Evolutionary conservation across 2,888 invertebrate species (phyloP), one percentile per base, ranked within the genome.

Genomic region (Dryomyza anilis): DNA sequence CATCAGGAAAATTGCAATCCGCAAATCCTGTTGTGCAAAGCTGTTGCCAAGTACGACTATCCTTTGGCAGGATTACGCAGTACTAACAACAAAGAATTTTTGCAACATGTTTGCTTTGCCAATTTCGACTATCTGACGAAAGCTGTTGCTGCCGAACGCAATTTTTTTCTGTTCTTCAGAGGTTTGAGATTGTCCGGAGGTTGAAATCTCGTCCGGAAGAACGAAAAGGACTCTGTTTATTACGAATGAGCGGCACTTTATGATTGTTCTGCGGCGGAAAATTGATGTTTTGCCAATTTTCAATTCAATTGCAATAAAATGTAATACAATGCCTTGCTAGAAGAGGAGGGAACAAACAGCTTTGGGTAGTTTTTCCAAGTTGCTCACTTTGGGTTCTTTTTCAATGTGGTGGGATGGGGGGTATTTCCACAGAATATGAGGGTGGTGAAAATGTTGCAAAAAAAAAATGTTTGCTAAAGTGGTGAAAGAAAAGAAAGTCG

Each of bases 271-370:
- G 81, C 75, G 79, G 81, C 79, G 78, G 75, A 73, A 80, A 79
- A 79, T 79, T 78, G 81, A 81, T 80, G 79, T 81, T 81, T 81
- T 80, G 80, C 78, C 81, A 79, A 79, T 79, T 79, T 79, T 73
- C 80, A 80, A 78, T 80, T 80, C 78, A 81, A 79, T 78, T 78
- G 79, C 80, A 79, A 80, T 78, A 63, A 66, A 63, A 55, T 63
- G 67, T 60, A 66, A 64, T 64, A 64, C 50, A 59, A 66, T 65
- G 64, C 65, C 53, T 58, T 14, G 25, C 23, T 8, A n/a, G n/a
- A n/a, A n/a, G n/a, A n/a, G 3, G 8, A 12, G n/a, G n/a, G 25
- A 56, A 23, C 57, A 19, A 30, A 27, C 16, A 53, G 7, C 8
- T 12, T 52, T 30, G 56, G 56, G 39, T 56, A 39, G 43, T 43